Percentiles rank a stretch among this genome's conserved stretches.
These are phyloP conservation scores for Lanistes nyassanus DNA, from an alignment of 1,140 invertebrate genomes.

Conservation along the genomic window DNA sequence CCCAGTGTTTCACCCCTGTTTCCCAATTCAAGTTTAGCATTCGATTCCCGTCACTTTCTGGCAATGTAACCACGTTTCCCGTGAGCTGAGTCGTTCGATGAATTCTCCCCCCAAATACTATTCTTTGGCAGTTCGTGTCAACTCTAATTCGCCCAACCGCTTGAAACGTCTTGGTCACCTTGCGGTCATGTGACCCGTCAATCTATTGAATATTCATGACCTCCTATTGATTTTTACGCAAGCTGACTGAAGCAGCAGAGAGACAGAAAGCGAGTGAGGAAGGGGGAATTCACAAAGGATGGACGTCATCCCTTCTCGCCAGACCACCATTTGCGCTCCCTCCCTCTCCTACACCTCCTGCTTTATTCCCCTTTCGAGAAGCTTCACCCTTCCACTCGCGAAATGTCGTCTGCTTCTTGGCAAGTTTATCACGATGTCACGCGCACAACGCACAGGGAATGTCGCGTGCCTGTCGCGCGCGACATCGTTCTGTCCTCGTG, in stretches of 20 bases:
- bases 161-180: constrained; percentile 31
- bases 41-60: no score
- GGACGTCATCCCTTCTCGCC: constrained; percentile 15
- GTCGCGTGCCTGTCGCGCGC: constrained; percentile 15
- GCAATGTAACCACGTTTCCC: no score
- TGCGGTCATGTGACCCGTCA: constrained; percentile 30
- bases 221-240: constrained; percentile 8
- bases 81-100: constrained; percentile 1
- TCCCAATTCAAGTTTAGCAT: no score
- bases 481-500: background rate
- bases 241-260: background rate
- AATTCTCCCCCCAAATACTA: constrained; percentile 11
- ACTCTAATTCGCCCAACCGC: constrained; percentile 29
- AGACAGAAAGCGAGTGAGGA: no score
- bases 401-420: constrained; percentile 1
- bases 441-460: background rate
- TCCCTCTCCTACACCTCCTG: background rate
- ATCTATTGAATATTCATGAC: constrained; percentile 29
- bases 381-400: background rate
- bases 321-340: background rate
- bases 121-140: constrained; percentile 27
- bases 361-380: background rate
- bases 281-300: constrained; percentile 1
- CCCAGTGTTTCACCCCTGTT: no score
- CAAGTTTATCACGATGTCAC: background rate